A percentile compares a stretch with the other conserved stretches of the same genome.
These are phyloP conservation scores for Phrynocephalus forsythii DNA, from an alignment of 2,797 vertebrate genomes.

Conservation along the genomic window DNA sequence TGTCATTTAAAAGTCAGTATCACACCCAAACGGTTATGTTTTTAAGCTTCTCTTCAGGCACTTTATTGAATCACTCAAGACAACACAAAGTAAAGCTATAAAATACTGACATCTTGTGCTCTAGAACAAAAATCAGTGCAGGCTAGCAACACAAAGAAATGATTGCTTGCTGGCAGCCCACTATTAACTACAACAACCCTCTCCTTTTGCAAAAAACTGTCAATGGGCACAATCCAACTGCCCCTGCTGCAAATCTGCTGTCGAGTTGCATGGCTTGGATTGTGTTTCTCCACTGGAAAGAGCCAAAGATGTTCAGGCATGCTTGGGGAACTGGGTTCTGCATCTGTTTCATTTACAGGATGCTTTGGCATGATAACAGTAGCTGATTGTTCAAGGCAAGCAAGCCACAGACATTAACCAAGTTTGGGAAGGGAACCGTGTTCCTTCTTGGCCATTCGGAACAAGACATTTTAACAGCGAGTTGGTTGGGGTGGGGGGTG, in stretches of 20 bases:
- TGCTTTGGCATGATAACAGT: conserved; percentile 77
- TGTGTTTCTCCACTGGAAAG: background rate
- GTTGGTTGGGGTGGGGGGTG: conserved; percentile 32
- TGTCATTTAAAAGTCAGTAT: conserved; percentile 32
- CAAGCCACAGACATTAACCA: conserved; percentile 76
- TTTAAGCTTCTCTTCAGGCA: conserved; percentile 80
- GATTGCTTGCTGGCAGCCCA: conserved; percentile 75
- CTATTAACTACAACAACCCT: background rate
- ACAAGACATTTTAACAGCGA: conserved; percentile 80
- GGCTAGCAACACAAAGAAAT: conserved; percentile 70
- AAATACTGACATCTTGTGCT: conserved; percentile 79
- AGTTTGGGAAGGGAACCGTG: conserved; percentile 69
- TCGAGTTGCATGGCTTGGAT: background rate
- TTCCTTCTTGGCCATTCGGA: conserved; percentile 74
- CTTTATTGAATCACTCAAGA: conserved; percentile 78
- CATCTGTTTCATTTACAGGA: conserved; percentile 65
- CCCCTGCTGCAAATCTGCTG: background rate
- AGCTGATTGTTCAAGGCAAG: conserved; percentile 68
- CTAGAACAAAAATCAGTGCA: conserved; percentile 67
- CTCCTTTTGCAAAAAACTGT: conserved; percentile 63
- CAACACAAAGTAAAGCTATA: conserved; percentile 82
- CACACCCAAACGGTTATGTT: conserved; percentile 65
- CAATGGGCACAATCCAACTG: background rate
- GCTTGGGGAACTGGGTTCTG: background rate
- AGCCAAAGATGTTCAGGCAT: background rate